Evolutionary conservation across 2,888 invertebrate species (phyloP), one percentile per base, ranked within the genome.

Genomic region (Agonopterix heracliana): DNA sequence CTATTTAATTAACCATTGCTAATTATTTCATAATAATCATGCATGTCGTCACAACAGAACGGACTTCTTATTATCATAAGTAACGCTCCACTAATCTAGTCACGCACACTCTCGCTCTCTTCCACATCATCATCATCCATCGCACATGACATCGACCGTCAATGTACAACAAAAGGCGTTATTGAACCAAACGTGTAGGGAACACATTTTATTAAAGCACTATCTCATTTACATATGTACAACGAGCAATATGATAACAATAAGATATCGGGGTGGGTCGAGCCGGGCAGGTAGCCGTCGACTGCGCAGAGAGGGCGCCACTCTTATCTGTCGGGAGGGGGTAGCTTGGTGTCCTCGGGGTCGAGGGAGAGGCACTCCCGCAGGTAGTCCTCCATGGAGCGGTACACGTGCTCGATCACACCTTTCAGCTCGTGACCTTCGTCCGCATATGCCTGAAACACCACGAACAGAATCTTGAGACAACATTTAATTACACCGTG

Each of bases 311-410:
- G 45, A 17, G 35, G 45, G 46, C 48, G 54, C 53, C 54, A 53
- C 55, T 64, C 63, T 80, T 89, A 89, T 89, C 89, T 90, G 71
- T 90, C 90, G 51, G 90, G 90, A 48, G 89, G 88, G 60, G 92
- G 91, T 57, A 92, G 90, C 77, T 91, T 92, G 60, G 91, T 91
- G 73, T 93, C 92, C 74, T 93, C 93, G 53, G 94, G 92, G 88
- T 96, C 96, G 82, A 96, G 91, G 80, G 94, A 94, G 89, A 96
- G 94, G 91, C 96, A 96, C 90, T 96, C 94, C 79, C 94, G 92
- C 80, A 97, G 93, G 89, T 93, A 97, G 87, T 96, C 94, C 89
- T 97, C 97, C 96, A 97, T 96, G 64, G 96, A 96, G 71, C 94
- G 92, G 86, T 97, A 97, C 62, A 96, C 93, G 89, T 98, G 97